Evolutionary conservation across 2,113 vertebrate species (phyloP).

Genomic region (Trematomus loennbergii): DNA sequence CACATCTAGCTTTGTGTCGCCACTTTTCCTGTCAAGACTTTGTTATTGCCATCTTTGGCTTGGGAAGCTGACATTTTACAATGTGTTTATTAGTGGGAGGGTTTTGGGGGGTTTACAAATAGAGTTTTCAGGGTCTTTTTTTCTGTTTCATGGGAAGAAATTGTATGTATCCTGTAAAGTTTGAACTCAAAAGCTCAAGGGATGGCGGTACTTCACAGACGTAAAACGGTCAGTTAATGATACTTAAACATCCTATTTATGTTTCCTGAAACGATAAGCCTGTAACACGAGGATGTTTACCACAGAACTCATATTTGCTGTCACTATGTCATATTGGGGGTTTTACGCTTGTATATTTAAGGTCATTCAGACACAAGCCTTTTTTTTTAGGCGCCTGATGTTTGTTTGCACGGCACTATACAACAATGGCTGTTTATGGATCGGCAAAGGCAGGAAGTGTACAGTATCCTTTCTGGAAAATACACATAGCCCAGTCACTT

Average conservation of each 20-base stretch:
- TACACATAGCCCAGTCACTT: constrained; percentile 63
- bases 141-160: constrained; percentile 44
- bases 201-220: constrained; percentile 33
- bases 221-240: constrained; percentile 51
- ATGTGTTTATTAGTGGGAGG: constrained; percentile 56
- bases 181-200: constrained; percentile 42
- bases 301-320: constrained; percentile 23
- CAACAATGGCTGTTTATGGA: constrained; percentile 77
- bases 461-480: constrained; percentile 72
- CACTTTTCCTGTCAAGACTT: constrained; percentile 69
- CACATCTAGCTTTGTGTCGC: constrained; percentile 53
- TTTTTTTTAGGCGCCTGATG: constrained; percentile 57
- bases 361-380: constrained; percentile 43
- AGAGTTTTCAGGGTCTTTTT: constrained; percentile 52
- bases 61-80: constrained; percentile 62
- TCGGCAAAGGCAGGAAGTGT: constrained; percentile 62
- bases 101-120: constrained; percentile 35
- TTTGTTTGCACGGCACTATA: constrained; percentile 60
- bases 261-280: constrained; percentile 49
- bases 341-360: constrained; percentile 41
- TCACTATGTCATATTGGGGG: constrained; percentile 12
- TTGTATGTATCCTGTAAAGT: constrained; percentile 58
- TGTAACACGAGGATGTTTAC: constrained; percentile 57
- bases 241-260: constrained; percentile 57
- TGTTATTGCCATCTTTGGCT: constrained; percentile 57